phyloP scores from a whole-genome alignment of 2,797 vertebrate species.

The Betta splendens region DNA sequence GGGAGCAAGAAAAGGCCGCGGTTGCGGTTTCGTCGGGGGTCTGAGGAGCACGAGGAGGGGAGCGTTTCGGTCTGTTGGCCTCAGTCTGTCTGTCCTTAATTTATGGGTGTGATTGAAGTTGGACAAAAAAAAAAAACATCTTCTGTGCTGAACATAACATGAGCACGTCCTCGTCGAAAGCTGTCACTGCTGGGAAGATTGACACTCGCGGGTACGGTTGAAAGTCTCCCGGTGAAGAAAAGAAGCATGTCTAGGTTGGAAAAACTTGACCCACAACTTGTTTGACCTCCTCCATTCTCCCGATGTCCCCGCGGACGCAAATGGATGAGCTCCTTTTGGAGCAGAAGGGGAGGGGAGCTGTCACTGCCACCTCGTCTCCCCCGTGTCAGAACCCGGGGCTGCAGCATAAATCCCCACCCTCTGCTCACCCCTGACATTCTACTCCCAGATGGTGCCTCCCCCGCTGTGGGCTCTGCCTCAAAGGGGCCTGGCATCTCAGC shows the following conservation, averaged over 20 bases:
- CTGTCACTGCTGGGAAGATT: not conserved
- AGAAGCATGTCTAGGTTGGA: slow-evolving; percentile 42
- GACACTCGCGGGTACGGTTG: slow-evolving; percentile 14
- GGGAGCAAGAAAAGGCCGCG: not conserved
- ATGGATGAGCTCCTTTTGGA: slow-evolving; percentile 55
- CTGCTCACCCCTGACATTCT: slow-evolving; percentile 73
- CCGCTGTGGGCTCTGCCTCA: slow-evolving; percentile 59
- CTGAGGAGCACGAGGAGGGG: slow-evolving; percentile 1
- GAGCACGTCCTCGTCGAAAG: slow-evolving; percentile 1
- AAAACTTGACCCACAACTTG: slow-evolving; percentile 52
- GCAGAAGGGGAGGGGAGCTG: slow-evolving; percentile 43
- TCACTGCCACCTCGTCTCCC: slow-evolving; percentile 57
- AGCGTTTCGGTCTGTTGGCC: slow-evolving; percentile 25
- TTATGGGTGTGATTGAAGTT: slow-evolving; percentile 18
- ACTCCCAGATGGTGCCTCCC: slow-evolving; percentile 68
- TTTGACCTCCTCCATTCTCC: slow-evolving; percentile 31
- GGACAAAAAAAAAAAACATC: not conserved
- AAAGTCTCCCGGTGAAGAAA: slow-evolving; percentile 18
- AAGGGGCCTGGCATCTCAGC: slow-evolving; percentile 62
- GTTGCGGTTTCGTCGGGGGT: slow-evolving; percentile 2
- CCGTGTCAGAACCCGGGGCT: slow-evolving; percentile 69
- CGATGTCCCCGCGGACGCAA: slow-evolving; percentile 38
- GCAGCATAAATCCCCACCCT: slow-evolving; percentile 68
- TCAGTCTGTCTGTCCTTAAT: slow-evolving; percentile 37
- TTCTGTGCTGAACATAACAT: not conserved